Conservation (phyloP, 1,140 invertebrate species). For the Trichonephila inaurata region DNA sequence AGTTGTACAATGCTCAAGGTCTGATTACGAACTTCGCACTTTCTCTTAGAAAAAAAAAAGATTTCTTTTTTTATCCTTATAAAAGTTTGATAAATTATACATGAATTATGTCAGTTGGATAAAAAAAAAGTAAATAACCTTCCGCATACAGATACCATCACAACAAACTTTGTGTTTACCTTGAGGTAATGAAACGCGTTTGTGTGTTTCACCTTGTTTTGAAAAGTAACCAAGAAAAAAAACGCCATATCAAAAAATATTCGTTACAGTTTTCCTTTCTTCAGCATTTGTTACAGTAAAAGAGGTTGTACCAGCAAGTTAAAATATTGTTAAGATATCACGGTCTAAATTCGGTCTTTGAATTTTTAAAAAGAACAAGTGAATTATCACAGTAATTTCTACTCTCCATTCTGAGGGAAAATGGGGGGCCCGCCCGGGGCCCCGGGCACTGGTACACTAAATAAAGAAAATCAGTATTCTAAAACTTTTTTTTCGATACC, state of each 20-base stretch:
- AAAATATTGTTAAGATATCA: too few relatives aligned
- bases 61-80: not conserved
- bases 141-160: not conserved
- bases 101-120: not conserved
- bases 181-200: not conserved
- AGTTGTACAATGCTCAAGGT: not conserved
- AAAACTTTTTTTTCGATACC: too few relatives aligned
- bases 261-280: too few relatives aligned
- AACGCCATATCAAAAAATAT: not conserved
- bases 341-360: too few relatives aligned
- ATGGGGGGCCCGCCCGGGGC: too few relatives aligned
- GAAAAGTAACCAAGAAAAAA: not conserved
- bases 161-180: not conserved
- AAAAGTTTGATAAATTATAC: not conserved
- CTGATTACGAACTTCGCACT: not conserved
- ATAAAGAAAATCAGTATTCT: too few relatives aligned
- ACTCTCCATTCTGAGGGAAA: too few relatives aligned
- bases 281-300: too few relatives aligned
- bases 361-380: too few relatives aligned
- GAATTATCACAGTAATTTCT: too few relatives aligned
- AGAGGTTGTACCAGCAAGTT: too few relatives aligned
- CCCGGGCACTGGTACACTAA: too few relatives aligned
- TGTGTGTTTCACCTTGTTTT: not conserved
- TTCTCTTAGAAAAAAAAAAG: not conserved
- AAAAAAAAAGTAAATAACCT: not conserved